Conservation (phyloP, 2,113 vertebrate genomes). For the Lophotis ruficrista region DNA sequence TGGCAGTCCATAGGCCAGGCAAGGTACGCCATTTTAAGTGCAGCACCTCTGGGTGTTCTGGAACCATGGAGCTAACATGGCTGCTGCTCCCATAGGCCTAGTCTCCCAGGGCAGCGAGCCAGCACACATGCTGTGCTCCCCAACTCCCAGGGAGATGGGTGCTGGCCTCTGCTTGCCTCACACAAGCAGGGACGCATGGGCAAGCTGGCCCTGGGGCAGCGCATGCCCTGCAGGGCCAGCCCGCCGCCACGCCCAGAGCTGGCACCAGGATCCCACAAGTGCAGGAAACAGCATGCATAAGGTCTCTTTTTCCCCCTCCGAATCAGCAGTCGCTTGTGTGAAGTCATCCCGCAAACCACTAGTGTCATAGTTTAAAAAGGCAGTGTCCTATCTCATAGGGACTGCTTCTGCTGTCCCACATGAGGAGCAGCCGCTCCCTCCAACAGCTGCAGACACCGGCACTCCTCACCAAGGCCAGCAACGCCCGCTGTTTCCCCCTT, state of each 20-base stretch:
- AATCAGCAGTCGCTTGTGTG: not conserved
- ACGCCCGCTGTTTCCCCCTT: slow-evolving; percentile 44
- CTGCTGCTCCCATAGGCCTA: no score
- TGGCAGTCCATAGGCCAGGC: not conserved
- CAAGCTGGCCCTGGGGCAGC: no score
- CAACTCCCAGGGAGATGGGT: not conserved
- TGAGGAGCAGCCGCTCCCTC: not conserved
- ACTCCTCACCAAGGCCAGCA: not conserved
- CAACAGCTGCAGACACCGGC: not conserved
- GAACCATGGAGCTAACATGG: rapidly evolving
- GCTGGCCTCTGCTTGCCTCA: not conserved
- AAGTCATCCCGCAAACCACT: not conserved
- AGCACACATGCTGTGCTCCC: not conserved
- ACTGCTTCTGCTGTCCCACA: not conserved
- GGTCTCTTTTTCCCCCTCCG: not conserved
- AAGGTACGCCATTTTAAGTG: not conserved
- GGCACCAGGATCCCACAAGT: not conserved
- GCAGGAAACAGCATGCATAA: not conserved
- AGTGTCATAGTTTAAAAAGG: not conserved
- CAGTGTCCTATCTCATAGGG: not conserved
- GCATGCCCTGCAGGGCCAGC: not conserved
- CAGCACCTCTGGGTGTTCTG: not conserved
- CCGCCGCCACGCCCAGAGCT: no score
- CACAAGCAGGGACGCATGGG: not conserved
- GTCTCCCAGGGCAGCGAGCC: not conserved